Base-by-base conservation (phyloP, 2,797 vertebrate genomes). In the Chelidonichthys spinosus region DNA sequence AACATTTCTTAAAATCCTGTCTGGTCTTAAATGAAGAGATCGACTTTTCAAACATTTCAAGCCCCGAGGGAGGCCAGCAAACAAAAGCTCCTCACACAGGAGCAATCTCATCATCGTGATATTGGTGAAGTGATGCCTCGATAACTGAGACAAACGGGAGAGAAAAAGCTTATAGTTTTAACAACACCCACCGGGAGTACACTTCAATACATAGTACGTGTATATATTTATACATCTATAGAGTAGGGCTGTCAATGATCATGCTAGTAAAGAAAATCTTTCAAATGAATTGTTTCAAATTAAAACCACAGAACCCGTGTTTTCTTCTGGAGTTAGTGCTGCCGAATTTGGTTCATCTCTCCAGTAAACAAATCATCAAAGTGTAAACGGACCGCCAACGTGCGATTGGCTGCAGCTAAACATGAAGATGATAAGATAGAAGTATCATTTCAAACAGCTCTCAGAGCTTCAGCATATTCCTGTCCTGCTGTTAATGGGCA, bases 1-100 rank as follows among this genome's bases (percentile, higher is more conserved):
- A 7, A 9, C 0, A 61, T 74, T 50, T 56, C 17, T 42, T 4
- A 43, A 46, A 64, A 18, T 42, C 25, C 2, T 5, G 1, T 33
- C 42, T 67, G 74, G 35, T 61, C 37, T 32, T 64, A 18, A 35
- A 63, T 40, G 14, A 33, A 14, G 14, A 66, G 13, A 44, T 60
- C 6, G 36, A 35, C 52, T 40, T 39, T 39, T n/a, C 13, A 61
- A 66, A 61, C 13, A 15, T 32, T 53, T 68, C 8, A 3, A 17
- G 6, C 37, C 17, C 14, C 4, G n/a, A 39, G 44, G 14, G 6
- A 36, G 32, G 39, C 0, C 33, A 63, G 15, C 61, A 49, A 49
- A 63, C 33, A 36, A 49, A 17, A 58, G n/a, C 7, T 2, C n/a
- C 47, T 35, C 39, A 17, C 33, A 53, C 4, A 15, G 14, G n/a